Evolutionary conservation across 2,113 vertebrate genomes (phyloP), one percentile per base, ranked within the genome.

Genomic region (Tragelaphus buxtoni): DNA sequence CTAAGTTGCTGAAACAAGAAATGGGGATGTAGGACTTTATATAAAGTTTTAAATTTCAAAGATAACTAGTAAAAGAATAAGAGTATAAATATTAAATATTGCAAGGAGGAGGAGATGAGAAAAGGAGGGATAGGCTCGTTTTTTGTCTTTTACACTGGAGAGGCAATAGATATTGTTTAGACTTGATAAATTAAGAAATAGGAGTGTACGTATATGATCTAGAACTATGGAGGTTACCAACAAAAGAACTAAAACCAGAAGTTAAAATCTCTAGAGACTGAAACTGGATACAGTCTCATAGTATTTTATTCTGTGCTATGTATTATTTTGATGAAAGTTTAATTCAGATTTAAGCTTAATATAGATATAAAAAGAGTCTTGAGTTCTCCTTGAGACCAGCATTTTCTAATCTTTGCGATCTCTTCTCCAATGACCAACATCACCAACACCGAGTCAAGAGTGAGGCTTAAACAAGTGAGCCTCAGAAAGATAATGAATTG

Each of bases 291-390:
- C 16, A 28, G 16, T 51, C 28, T 79, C 63, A 22, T 63, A 49
- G 13, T n/a, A n/a, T 90, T 90, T 90, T 76, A 61, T 82, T 61
- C 42, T 84, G n/a, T 58, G 56, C 12, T 83, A 35, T 65, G 22
- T 49, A 55, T 82, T 81, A 90, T 85, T 72, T 86, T 81, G 45
- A 65, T 83, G 32, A 94, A 76, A 77, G 56, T 87, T 87, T 77
- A 88, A 58, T 65, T 77, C 39, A 51, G 61, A 91, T 88, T 65
- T 88, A 94, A 94, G 45, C 18, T 86, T 96, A 74, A 76, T 42
- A 49, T 17, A 56, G 30, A 20, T n/a, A 22, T 28, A 56, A 79
- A 86, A 60, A 93, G 53, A 51, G 13, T 58, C 9, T n/a, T 58
- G 16, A 58, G 39, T 51, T 76, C 77, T 96, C 30, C 61, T 83